phyloP scores from a whole-genome alignment of 2,113 vertebrate genomes.

The Ursus arctos region DNA sequence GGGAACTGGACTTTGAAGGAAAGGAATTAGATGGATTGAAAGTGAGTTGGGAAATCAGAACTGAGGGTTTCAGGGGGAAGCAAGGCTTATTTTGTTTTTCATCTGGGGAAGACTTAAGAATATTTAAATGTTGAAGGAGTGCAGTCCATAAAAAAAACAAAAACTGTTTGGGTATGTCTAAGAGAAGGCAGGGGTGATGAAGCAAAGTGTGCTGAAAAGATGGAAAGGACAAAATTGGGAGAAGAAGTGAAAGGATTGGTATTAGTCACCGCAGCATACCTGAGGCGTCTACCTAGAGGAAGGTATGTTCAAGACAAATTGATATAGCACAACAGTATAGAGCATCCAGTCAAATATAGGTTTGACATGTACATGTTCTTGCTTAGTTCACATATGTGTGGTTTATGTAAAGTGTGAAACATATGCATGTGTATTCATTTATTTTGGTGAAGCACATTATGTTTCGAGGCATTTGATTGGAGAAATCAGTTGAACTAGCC shows the following conservation, averaged over 20 bases:
- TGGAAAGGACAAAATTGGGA: neutral
- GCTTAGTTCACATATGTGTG: neutral
- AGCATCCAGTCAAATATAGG: neutral
- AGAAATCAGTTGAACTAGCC: conserved; percentile 10
- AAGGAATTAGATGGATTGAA: neutral
- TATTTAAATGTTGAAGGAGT: neutral
- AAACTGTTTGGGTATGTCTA: neutral
- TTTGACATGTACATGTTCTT: neutral
- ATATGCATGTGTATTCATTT: neutral
- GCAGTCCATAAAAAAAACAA: neutral
- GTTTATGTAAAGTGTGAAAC: neutral
- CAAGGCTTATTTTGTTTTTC: neutral
- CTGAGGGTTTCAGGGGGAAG: neutral
- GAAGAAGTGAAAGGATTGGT: neutral
- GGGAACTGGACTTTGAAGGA: neutral
- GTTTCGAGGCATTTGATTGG: conserved; percentile 50
- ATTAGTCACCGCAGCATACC: neutral
- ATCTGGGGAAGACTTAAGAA: neutral
- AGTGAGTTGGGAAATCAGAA: conserved; percentile 33
- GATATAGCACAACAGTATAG: neutral
- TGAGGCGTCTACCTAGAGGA: neutral
- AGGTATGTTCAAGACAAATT: neutral
- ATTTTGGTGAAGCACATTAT: neutral
- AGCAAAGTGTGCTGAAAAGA: neutral
- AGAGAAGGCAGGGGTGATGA: neutral